Conservation (phyloP, 2,797 vertebrate species). For the Gallinago stenura region DNA sequence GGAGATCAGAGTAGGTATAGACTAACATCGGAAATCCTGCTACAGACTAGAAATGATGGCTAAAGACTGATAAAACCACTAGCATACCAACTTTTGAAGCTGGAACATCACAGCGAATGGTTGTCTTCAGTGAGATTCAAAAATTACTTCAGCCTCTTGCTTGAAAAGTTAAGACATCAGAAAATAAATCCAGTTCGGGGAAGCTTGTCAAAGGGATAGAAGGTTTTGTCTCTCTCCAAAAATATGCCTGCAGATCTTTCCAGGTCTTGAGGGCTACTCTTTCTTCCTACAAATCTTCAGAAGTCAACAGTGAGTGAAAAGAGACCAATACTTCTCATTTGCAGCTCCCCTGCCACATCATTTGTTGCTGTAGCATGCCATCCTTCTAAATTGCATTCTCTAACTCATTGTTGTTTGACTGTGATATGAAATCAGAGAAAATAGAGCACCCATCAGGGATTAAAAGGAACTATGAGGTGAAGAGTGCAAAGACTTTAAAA, state of each 20-base stretch:
- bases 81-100: neutral
- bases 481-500: neutral
- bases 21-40: neutral
- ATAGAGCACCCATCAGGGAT: neutral
- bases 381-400: conserved; percentile 7
- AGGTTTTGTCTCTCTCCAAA: neutral
- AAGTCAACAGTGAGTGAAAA: neutral
- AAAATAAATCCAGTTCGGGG: neutral
- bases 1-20: neutral
- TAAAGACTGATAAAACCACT: neutral
- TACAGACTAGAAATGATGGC: neutral
- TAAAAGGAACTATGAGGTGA: neutral
- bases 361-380: neutral
- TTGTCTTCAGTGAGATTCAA: neutral
- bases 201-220: neutral
- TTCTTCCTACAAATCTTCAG: conserved; percentile 13
- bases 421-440: conserved; percentile 11
- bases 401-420: neutral
- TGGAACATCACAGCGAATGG: neutral
- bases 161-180: neutral
- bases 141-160: neutral
- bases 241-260: neutral
- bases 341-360: neutral
- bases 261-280: neutral
- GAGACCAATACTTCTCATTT: neutral